Evolutionary conservation across 2,113 vertebrate species (phyloP).

Genomic region (Cheirogaleus medius): DNA sequence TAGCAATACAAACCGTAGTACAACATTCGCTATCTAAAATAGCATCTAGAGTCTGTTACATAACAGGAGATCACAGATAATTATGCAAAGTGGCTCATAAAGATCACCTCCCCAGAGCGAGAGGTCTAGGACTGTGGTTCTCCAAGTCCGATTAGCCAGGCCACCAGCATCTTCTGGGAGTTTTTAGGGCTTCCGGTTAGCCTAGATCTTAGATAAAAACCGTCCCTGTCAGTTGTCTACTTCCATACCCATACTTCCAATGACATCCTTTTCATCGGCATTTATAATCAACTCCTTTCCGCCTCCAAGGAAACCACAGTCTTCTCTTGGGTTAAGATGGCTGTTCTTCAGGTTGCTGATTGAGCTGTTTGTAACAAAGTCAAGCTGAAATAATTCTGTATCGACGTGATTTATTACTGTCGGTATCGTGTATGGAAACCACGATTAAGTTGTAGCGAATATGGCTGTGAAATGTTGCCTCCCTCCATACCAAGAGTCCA

Average conservation of each 20-base stretch:
- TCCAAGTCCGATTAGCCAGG: not conserved
- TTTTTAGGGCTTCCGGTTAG: not conserved
- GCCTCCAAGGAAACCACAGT: not conserved
- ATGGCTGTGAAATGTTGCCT: not conserved
- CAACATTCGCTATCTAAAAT: not conserved
- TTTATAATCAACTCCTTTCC: not conserved
- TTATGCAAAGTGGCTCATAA: fast-evolving
- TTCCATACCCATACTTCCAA: too few relatives aligned
- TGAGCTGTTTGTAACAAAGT: not conserved
- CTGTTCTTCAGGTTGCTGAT: not conserved
- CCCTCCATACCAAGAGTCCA: not conserved
- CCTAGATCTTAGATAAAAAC: not conserved
- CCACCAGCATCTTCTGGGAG: not conserved
- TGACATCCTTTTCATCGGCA: not conserved
- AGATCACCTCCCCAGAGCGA: too few relatives aligned
- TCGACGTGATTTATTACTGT: too few relatives aligned
- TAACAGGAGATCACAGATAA: not conserved
- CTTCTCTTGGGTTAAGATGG: not conserved
- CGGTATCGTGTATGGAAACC: not conserved
- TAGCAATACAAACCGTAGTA: not conserved
- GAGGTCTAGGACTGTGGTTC: fast-evolving
- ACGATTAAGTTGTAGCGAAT: not conserved
- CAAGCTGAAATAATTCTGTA: not conserved
- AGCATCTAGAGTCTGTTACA: fast-evolving
- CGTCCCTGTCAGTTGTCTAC: not conserved